Conservation (phyloP, 2,113 vertebrate species). For the Alosa alosa region DNA sequence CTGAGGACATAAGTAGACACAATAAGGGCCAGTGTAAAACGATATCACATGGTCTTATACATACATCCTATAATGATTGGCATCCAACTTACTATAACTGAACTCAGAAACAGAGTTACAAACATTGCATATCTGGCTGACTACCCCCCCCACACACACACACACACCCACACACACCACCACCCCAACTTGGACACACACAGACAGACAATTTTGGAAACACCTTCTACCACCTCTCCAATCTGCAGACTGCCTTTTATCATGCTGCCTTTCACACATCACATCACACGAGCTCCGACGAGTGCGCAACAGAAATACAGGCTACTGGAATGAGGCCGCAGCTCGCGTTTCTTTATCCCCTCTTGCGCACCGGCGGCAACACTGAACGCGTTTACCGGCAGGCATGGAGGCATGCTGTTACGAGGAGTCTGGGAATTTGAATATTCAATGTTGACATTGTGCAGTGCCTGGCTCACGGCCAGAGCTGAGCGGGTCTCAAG, state of each 20-base stretch:
- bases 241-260: neutral
- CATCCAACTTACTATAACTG: neutral
- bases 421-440: constrained; percentile 97
- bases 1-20: neutral
- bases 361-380: constrained; percentile 9
- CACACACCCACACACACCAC: too few relatives aligned
- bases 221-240: neutral
- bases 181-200: neutral
- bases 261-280: constrained; percentile 30
- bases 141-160: too few relatives aligned
- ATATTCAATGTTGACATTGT: constrained; percentile 98
- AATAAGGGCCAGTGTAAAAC: neutral
- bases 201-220: neutral
- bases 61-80: neutral
- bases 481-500: constrained; percentile 69
- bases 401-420: constrained; percentile 84
- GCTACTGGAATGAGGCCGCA: constrained; percentile 22
- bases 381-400: constrained; percentile 56
- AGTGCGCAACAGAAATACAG: constrained; percentile 17
- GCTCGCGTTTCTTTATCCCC: constrained; percentile 23
- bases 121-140: neutral
- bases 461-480: constrained; percentile 84
- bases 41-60: neutral
- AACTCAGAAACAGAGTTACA: neutral
- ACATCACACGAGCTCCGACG: constrained; percentile 15